phyloP scores from a whole-genome alignment of 2,888 invertebrate genomes.

The Antheraea assamensis region DNA sequence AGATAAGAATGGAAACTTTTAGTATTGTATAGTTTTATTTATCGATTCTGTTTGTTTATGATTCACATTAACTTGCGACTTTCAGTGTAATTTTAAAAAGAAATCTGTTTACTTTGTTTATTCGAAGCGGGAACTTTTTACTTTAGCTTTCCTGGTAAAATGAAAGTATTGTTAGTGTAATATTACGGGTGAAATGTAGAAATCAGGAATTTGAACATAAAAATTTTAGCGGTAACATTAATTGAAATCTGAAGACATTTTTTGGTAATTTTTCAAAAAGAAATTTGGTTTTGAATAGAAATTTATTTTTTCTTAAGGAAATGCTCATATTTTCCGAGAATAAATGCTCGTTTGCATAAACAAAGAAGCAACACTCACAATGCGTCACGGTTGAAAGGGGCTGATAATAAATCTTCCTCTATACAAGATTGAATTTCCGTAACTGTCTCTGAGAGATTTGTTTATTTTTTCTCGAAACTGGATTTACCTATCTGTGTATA shows the following conservation, averaged over 20 bases:
- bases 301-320: no score
- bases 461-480: neutral
- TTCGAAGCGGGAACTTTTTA: constrained; percentile 8
- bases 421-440: constrained; percentile 47
- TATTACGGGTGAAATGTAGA: neutral
- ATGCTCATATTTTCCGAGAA: neutral
- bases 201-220: no score
- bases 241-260: no score
- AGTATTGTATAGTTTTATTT: constrained; percentile 23
- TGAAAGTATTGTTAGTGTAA: neutral
- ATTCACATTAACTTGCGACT: constrained; percentile 27
- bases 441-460: constrained; percentile 32
- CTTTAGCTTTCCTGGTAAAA: constrained; percentile 9
- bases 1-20: neutral
- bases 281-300: no score
- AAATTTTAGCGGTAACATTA: no score
- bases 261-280: no score
- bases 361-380: constrained; percentile 28
- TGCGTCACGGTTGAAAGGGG: constrained; percentile 23
- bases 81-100: constrained; percentile 10
- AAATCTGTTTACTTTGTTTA: neutral
- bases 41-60: constrained; percentile 22
- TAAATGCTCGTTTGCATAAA: neutral
- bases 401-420: constrained; percentile 25
- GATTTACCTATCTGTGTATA: no score